phyloP scores from a whole-genome alignment of 2,113 vertebrate genomes.

The Fulmarus glacialis region DNA sequence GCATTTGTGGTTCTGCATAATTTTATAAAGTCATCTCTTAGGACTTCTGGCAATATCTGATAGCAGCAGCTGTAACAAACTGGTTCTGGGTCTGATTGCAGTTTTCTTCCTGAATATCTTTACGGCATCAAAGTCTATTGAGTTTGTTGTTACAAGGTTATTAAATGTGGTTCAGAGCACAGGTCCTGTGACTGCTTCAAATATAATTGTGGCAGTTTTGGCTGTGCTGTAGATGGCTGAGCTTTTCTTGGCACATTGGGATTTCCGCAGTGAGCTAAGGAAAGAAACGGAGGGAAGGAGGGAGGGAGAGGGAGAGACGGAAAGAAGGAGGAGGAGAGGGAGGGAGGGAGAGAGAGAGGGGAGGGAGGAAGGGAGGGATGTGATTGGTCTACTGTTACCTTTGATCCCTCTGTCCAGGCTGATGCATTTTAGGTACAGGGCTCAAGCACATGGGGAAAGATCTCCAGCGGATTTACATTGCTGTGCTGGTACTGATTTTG shows the following conservation, averaged over 20 bases:
- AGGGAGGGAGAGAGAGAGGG: background rate
- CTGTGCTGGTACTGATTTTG: background rate
- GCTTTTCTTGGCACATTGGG: background rate
- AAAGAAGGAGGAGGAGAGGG: too few species aligned
- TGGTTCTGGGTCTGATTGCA: background rate
- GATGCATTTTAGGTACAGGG: background rate
- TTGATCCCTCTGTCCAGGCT: background rate
- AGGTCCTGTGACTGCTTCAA: background rate
- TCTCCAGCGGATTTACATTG: background rate
- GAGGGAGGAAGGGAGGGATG: background rate
- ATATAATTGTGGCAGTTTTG: background rate
- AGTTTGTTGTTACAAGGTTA: background rate
- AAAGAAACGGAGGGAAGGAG: background rate
- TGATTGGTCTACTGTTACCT: background rate
- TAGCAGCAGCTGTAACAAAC: background rate
- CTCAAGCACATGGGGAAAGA: background rate
- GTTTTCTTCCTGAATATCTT: background rate
- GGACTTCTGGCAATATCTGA: background rate
- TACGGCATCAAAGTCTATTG: background rate
- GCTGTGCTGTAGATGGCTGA: background rate
- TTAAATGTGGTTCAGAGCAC: background rate
- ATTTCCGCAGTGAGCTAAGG: background rate
- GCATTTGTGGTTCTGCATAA: background rate
- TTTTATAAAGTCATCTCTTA: background rate
- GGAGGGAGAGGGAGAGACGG: too few species aligned